phyloP scores from a whole-genome alignment of 2,113 vertebrate species.

The Callithrix jacchus region DNA sequence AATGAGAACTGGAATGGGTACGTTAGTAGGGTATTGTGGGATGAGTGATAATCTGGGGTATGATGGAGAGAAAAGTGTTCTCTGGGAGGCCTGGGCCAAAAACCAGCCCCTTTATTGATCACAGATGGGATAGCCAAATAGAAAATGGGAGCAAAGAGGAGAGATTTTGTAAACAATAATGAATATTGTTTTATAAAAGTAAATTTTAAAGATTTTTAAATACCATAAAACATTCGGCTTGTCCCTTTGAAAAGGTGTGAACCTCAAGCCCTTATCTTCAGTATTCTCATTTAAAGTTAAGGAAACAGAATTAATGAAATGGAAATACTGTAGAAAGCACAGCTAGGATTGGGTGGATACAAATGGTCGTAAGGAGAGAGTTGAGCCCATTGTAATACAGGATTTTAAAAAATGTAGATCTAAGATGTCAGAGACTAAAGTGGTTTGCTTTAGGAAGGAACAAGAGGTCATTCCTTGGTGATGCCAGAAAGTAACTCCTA shows the following conservation, averaged over 20 bases:
- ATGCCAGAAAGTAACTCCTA: background rate
- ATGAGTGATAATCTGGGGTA: background rate
- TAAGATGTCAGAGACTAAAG: background rate
- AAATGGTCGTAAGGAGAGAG: background rate
- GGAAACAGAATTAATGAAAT: constrained; percentile 22
- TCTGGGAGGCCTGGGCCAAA: background rate
- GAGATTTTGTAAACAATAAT: background rate
- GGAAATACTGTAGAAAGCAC: background rate
- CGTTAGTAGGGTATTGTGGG: background rate
- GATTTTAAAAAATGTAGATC: background rate
- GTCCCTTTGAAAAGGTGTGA: background rate
- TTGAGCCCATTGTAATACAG: background rate
- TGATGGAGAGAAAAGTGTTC: background rate
- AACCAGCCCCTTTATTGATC: background rate
- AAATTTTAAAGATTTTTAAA: constrained; percentile 6
- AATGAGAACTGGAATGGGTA: constrained; percentile 7
- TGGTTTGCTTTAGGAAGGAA: background rate
- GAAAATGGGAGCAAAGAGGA: background rate
- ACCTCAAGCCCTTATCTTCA: background rate
- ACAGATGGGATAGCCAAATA: background rate
- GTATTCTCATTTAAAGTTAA: constrained; percentile 11
- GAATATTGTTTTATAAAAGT: background rate
- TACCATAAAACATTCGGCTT: background rate
- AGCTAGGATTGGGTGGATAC: background rate
- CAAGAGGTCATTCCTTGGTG: background rate